Conservation (phyloP, 2,888 invertebrate species). For the Philereme vetulata region DNA sequence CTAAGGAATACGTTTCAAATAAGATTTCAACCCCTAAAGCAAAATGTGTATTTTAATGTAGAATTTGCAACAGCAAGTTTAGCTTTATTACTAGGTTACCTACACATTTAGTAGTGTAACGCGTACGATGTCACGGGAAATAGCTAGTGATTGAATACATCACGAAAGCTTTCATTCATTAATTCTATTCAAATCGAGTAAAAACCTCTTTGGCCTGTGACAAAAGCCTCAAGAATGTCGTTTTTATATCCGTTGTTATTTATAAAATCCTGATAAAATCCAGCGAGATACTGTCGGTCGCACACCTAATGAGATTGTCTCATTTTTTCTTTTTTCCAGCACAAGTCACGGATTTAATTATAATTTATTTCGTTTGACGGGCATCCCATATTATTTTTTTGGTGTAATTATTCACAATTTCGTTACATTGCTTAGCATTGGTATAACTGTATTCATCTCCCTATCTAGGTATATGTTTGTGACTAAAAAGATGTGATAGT, state of each 20-base stretch:
- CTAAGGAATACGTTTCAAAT: too few relatives aligned
- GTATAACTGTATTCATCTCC: too few relatives aligned
- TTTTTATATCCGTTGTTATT: constrained; percentile 18
- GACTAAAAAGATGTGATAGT: too few relatives aligned
- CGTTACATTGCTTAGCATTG: background rate
- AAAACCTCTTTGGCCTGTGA: constrained; percentile 8
- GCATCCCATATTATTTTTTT: constrained; percentile 6
- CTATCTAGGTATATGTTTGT: too few relatives aligned
- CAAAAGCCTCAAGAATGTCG: constrained; percentile 1
- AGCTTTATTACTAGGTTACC: too few relatives aligned
- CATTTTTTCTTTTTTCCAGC: constrained; percentile 12
- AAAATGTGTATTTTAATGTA: too few relatives aligned
- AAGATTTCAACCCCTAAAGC: too few relatives aligned
- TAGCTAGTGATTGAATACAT: too few relatives aligned
- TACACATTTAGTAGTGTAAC: too few relatives aligned
- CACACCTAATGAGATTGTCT: constrained; percentile 26
- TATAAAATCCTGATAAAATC: constrained; percentile 9
- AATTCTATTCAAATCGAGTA: background rate
- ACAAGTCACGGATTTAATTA: constrained; percentile 21
- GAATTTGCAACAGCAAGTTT: too few relatives aligned
- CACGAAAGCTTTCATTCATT: too few relatives aligned
- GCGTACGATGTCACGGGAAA: too few relatives aligned
- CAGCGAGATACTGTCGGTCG: constrained; percentile 5
- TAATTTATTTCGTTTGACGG: constrained; percentile 25
- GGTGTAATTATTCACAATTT: background rate